Evolutionary conservation across 2,113 vertebrate species (phyloP), one percentile per base, ranked within the genome.

Genomic region (Agapornis roseicollis): DNA sequence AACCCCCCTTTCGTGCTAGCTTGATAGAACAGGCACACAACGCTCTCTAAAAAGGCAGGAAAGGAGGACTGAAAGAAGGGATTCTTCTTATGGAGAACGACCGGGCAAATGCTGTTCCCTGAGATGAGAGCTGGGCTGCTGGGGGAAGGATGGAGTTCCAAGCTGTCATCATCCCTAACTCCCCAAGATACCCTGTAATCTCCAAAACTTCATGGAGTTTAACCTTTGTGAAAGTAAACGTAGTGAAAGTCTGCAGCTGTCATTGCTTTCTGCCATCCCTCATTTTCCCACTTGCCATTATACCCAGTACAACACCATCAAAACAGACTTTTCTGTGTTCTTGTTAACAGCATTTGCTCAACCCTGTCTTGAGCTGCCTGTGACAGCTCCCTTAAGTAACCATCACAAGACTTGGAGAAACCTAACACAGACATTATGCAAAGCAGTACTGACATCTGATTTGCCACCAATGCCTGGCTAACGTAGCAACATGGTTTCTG

Each of bases 401-500:
- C 9, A 2, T 64, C 52, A 22, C 79, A 73, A 37, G 18, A 11
- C 56, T 7, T 41, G 49, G 20, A 80, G 63, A 50, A 72, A 12
- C 7, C 33, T 71, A 55, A 8, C 7, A 69, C 15, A 73, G 71
- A 66, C 56, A 8, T 3, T 14, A 2, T 29, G 31, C 25, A 60
- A 68, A 53, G 74, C 39, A 17, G 25, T 13, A 50, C 24, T 41
- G 31, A 41, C 55, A 44, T 42, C 22, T 72, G 70, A 83, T 61
- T 9, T 1, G 16, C 37, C 80, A 64, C 70, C 90, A 82, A 7
- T 31, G 56, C 42, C 85, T 72, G 68, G 71, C 56, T 85, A 28
- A 27, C 0, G 1, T 18, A 42, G 52, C 31, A 46, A 41, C 0
- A 6, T 1, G 24, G 85, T 17, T 42, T 78, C 31, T 68, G 37